These are phyloP conservation scores for Gavialis gangeticus DNA, from an alignment of 2,113 vertebrate genomes.

Conservation along the genomic window DNA sequence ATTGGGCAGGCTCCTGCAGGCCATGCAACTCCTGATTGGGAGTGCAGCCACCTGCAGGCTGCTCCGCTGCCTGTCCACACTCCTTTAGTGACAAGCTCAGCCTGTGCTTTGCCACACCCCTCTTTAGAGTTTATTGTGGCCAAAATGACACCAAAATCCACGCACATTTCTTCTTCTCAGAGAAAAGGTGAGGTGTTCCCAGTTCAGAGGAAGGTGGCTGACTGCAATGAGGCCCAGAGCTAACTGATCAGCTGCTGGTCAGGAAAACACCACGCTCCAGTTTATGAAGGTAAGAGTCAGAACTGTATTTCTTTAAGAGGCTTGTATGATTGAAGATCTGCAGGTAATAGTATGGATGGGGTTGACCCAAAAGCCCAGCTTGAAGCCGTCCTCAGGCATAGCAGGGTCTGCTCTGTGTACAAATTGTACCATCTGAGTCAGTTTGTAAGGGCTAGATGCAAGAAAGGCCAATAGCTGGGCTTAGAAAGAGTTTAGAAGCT, in stretches of 20 bases:
- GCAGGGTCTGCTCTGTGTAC: neutral
- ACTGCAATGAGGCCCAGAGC: neutral
- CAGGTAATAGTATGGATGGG: neutral
- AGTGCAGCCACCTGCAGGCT: too few species aligned
- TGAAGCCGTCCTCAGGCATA: neutral
- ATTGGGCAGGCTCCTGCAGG: too few species aligned
- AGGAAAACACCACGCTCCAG: neutral
- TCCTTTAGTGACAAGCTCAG: too few species aligned
- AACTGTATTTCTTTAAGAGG: neutral
- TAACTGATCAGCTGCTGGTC: neutral
- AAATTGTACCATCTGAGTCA: neutral
- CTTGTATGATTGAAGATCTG: neutral
- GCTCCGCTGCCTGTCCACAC: too few species aligned
- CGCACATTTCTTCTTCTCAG: neutral
- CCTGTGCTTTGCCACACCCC: too few species aligned
- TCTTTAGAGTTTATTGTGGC: too few species aligned
- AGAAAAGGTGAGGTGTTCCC: neutral
- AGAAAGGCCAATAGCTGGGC: neutral
- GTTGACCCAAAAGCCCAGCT: neutral
- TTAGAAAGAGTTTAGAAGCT: neutral
- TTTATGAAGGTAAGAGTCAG: neutral
- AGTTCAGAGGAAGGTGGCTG: neutral
- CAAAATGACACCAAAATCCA: neutral
- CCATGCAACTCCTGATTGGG: too few species aligned
- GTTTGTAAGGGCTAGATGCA: neutral